Conservation (phyloP, 2,888 invertebrate genomes). For the Ophion obscuratus region DNA sequence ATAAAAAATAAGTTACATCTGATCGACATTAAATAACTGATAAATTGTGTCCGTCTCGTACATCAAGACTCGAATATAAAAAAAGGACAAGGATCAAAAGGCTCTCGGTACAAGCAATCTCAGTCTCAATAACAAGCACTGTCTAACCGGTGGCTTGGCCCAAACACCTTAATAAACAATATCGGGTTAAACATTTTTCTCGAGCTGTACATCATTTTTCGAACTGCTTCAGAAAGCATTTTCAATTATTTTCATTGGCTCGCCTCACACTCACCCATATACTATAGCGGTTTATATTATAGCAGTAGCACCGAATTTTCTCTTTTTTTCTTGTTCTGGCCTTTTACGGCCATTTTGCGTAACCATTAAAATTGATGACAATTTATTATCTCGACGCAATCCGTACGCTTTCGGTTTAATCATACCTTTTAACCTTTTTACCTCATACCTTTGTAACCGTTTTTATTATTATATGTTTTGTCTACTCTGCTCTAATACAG, state of each 20-base stretch:
- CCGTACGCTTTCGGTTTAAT: constrained; percentile 15
- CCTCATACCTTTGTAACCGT: not conserved
- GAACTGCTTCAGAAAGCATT: constrained; percentile 27
- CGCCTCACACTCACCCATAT: not conserved
- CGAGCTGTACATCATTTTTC: not conserved
- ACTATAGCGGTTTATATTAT: not conserved
- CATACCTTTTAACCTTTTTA: not conserved
- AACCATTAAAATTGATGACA: constrained; percentile 9
- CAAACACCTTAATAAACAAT: constrained; percentile 19
- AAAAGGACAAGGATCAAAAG: constrained; percentile 9
- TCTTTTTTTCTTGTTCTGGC: constrained; percentile 4
- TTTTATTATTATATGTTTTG: constrained; percentile 1
- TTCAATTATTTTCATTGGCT: constrained; percentile 18
- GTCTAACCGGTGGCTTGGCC: constrained; percentile 12
- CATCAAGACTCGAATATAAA: constrained; percentile 26
- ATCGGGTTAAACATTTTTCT: not conserved
- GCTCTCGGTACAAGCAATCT: constrained; percentile 20
- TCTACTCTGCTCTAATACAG: constrained; percentile 12
- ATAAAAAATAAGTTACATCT: constrained; percentile 15
- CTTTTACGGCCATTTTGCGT: constrained; percentile 26
- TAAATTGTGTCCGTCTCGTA: constrained; percentile 17
- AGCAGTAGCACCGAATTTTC: constrained; percentile 18
- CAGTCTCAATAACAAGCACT: constrained; percentile 28
- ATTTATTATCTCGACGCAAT: not conserved
- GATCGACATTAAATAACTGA: constrained; percentile 17